These are phyloP conservation scores for Fregetta grallaria DNA, from an alignment of 2,113 vertebrate genomes.

Conservation along the genomic window DNA sequence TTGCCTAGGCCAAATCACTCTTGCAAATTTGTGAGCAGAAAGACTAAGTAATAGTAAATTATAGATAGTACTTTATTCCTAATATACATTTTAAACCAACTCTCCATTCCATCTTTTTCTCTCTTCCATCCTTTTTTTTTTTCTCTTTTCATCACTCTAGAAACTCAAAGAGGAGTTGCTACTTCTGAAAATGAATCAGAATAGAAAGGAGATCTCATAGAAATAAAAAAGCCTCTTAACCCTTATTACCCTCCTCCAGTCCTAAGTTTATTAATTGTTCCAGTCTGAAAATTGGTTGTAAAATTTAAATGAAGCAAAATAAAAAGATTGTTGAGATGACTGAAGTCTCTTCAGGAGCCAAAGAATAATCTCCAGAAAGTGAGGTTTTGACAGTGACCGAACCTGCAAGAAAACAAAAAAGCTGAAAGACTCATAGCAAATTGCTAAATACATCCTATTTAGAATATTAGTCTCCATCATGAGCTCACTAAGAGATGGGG, in stretches of 20 bases:
- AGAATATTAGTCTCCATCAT: neutral
- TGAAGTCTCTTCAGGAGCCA: neutral
- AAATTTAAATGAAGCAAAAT: constrained; percentile 38
- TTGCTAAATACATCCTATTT: constrained; percentile 50
- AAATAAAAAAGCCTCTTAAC: neutral
- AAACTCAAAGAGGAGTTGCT: neutral
- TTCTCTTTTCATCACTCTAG: neutral
- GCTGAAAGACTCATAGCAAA: constrained; percentile 10
- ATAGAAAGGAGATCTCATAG: neutral
- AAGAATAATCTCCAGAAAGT: constrained; percentile 20
- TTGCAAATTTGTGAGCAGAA: neutral
- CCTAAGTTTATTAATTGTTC: neutral
- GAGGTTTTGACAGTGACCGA: constrained; percentile 10
- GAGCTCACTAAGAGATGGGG: neutral
- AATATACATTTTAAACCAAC: neutral
- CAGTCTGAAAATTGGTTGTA: neutral
- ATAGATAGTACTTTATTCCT: neutral
- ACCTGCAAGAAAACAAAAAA: neutral
- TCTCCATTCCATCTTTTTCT: neutral
- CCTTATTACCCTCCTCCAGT: neutral
- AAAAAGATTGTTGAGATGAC: neutral
- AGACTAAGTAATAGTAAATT: neutral
- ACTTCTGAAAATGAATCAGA: constrained; percentile 7
- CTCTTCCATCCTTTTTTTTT: neutral
- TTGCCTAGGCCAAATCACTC: neutral